Conservation (phyloP, 2,113 vertebrate species). For the Datnioides undecimradiatus region DNA sequence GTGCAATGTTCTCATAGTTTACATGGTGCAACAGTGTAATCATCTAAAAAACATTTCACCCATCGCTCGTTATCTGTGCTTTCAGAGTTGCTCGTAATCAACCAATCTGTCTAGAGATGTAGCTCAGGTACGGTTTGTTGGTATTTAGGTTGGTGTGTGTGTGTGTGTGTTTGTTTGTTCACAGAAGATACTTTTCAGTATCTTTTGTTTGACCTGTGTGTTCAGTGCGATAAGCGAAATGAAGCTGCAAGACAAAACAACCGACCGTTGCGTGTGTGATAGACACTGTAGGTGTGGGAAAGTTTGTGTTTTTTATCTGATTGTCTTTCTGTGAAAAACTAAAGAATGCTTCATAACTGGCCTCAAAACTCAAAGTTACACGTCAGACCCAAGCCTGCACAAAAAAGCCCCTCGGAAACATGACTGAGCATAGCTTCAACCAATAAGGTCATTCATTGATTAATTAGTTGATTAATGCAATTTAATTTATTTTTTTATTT, state of each 20-base stretch:
- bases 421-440: too few species aligned
- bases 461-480: too few species aligned
- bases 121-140: not conserved
- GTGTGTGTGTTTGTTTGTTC: constrained; percentile 35
- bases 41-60: constrained; percentile 40
- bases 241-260: constrained; percentile 34
- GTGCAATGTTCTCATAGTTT: constrained; percentile 60
- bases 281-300: constrained; percentile 19
- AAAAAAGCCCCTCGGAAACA: too few species aligned
- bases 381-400: too few species aligned
- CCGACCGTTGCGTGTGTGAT: not conserved
- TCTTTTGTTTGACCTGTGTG: constrained; percentile 31
- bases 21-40: constrained; percentile 32
- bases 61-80: constrained; percentile 14
- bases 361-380: too few species aligned
- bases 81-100: constrained; percentile 23
- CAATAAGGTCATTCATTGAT: not conserved
- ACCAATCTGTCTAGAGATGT: constrained; percentile 51
- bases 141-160: not conserved
- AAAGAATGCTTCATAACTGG: not conserved
- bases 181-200: constrained; percentile 1
- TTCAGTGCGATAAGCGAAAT: constrained; percentile 27
- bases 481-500: not conserved
- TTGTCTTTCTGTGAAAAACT: not conserved
- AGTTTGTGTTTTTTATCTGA: constrained; percentile 32